Conservation (phyloP, 1,140 invertebrate species). For the Panulirus ornatus region DNA sequence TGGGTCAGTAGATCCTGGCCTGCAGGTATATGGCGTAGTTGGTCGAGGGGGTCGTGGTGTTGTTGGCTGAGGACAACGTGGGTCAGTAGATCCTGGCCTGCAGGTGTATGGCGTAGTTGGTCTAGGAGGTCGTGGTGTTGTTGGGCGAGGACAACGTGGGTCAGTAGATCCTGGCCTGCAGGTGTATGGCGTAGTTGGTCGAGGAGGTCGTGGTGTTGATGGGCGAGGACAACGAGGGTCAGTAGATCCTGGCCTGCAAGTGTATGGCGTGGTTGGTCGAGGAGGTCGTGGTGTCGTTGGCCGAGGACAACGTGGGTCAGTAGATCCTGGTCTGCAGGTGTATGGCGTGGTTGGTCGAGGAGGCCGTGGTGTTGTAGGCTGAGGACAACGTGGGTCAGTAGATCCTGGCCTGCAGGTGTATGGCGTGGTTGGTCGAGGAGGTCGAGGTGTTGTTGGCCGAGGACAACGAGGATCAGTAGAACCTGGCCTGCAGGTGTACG, state of each 20-base stretch:
- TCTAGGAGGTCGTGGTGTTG: not conserved
- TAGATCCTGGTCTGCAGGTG: constrained; percentile 37
- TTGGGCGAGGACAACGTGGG: constrained; percentile 67
- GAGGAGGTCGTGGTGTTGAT: constrained; percentile 72
- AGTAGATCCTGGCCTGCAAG: constrained; percentile 51
- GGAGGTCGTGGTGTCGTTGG: constrained; percentile 39
- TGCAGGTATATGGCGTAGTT: not conserved
- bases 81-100: constrained; percentile 75
- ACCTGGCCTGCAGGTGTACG: constrained; percentile 30
- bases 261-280: constrained; percentile 69
- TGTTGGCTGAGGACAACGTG: constrained; percentile 77
- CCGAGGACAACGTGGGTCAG: constrained; percentile 9
- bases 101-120: constrained; percentile 51
- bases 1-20: constrained; percentile 58
- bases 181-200: not conserved
- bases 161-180: constrained; percentile 4
- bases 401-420: constrained; percentile 23
- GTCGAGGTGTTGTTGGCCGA: not conserved
- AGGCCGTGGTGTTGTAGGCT: constrained; percentile 79
- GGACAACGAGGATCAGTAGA: constrained; percentile 29
- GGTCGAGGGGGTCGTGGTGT: constrained; percentile 48
- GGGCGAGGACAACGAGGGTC: constrained; percentile 46
- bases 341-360: constrained; percentile 72
- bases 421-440: not conserved
- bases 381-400: constrained; percentile 65